A percentile compares a stretch with the other conserved stretches of the same genome.
phyloP scores from a whole-genome alignment of 2,888 invertebrate species.

The Melanchra persicariae region DNA sequence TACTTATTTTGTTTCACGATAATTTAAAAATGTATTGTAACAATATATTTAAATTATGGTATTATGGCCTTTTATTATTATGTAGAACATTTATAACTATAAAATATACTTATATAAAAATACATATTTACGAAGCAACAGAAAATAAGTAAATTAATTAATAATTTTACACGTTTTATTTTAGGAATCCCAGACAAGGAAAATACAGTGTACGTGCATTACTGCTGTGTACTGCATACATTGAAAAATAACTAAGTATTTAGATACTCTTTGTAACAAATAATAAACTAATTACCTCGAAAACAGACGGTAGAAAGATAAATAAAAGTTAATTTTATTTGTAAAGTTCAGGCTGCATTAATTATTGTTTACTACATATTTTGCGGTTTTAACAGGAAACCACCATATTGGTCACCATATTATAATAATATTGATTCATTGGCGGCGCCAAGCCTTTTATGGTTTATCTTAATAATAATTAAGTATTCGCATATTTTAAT shows the following conservation, averaged over 20 bases:
- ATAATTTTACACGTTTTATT: not conserved
- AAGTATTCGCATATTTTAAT: not conserved
- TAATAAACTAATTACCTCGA: not conserved
- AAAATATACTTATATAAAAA: too few relatives aligned
- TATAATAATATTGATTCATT: constrained; percentile 15
- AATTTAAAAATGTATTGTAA: too few relatives aligned
- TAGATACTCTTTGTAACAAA: not conserved
- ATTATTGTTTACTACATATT: constrained; percentile 6
- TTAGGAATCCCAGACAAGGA: not conserved
- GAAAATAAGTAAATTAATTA: too few relatives aligned
- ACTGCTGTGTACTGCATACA: not conserved
- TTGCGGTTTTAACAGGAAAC: constrained; percentile 47
- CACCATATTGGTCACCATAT: not conserved
- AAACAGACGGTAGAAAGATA: constrained; percentile 4
- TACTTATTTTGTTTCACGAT: too few relatives aligned
- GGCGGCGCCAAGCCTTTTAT: constrained; percentile 31
- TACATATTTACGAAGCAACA: too few relatives aligned
- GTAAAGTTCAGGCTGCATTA: not conserved
- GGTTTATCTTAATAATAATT: not conserved
- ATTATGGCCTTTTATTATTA: too few relatives aligned
- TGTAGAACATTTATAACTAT: too few relatives aligned
- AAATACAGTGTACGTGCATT: not conserved
- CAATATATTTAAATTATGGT: too few relatives aligned
- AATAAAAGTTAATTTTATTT: constrained; percentile 5
- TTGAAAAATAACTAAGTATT: not conserved